Base-by-base conservation (phyloP, 2,113 vertebrate genomes). In the Percina caprodes region DNA sequence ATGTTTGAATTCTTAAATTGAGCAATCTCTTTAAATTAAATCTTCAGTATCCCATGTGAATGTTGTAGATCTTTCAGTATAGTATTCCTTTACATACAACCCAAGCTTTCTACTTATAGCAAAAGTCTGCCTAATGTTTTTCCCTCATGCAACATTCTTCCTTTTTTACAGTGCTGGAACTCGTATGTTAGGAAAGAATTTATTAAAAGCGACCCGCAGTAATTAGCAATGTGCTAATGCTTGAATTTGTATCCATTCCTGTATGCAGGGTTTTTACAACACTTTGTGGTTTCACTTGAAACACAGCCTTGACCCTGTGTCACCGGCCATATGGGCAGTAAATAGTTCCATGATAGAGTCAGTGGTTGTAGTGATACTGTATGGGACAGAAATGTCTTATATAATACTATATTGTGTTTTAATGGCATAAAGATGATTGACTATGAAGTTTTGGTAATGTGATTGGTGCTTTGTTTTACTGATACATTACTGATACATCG, bases 251-350 rank as follows among this genome's bases (percentile, higher is more conserved):
- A 86, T 85, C 83, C 83, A 84, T 84, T 77, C 89, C 88, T 92
- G 86, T 83, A 89, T 72, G 76, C 66, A 33, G 70, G 84, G 24
- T 68, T 91, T 95, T 94, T 91, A 94, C 85, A 77, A 78, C 88
- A 71, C 76, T 89, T 82, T 12, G 89, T 83, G 93, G 92, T 91
- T 91, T 91, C 69, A 91, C 89, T 91, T 94, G 86, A 95, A 94
- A 95, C 93, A 87, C 87, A 72, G 86, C 79, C 87, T 75, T 94
- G 93, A 95, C 86, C 89, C 59, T 0, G 73, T 93, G 94, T 94
- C 95, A 95, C 23, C 39, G 83, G 87, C 93, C 93, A 94, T 79
- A 93, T 94, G 93, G 94, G 83, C 91, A 80, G 90, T 95, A 95
- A 95, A 95, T 94, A 92, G 61, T 89, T 93, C 90, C 65, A 69